phyloP scores from a whole-genome alignment of 2,113 vertebrate species.

The Rattus norvegicus region DNA sequence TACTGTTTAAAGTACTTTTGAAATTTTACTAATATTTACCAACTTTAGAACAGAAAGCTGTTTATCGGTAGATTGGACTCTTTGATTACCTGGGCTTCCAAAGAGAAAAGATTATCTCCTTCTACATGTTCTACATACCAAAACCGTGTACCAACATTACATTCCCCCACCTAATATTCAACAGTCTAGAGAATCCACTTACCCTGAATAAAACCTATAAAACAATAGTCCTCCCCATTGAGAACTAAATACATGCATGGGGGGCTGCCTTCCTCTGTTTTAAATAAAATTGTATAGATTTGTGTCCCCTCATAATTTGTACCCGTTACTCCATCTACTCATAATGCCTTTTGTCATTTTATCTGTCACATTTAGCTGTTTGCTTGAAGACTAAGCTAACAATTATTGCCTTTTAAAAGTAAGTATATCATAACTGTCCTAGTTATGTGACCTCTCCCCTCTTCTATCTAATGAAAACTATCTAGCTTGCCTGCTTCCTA shows the following conservation, averaged over 20 bases:
- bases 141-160: background rate
- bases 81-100: conserved; percentile 50
- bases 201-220: conserved; percentile 43
- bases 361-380: conserved; percentile 17
- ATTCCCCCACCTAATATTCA: conserved; percentile 19
- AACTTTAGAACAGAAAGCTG: conserved; percentile 38
- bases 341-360: conserved; percentile 45
- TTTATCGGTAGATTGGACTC: conserved; percentile 53
- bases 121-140: conserved; percentile 9
- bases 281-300: background rate
- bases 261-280: conserved; percentile 27
- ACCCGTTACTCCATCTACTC: background rate
- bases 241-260: background rate
- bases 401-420: conserved; percentile 9
- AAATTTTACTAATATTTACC: conserved; percentile 61
- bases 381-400: conserved; percentile 24
- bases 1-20: conserved; percentile 39
- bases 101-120: conserved; percentile 55
- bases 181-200: conserved; percentile 44
- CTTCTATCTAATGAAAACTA: conserved; percentile 9
- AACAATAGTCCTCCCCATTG: background rate
- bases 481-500: background rate
- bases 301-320: conserved; percentile 9
- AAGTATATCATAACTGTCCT: background rate
- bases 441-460: conserved; percentile 10